Evolutionary conservation across 2,888 invertebrate genomes (phyloP).

Genomic region (Drosophila algonquin): DNA sequence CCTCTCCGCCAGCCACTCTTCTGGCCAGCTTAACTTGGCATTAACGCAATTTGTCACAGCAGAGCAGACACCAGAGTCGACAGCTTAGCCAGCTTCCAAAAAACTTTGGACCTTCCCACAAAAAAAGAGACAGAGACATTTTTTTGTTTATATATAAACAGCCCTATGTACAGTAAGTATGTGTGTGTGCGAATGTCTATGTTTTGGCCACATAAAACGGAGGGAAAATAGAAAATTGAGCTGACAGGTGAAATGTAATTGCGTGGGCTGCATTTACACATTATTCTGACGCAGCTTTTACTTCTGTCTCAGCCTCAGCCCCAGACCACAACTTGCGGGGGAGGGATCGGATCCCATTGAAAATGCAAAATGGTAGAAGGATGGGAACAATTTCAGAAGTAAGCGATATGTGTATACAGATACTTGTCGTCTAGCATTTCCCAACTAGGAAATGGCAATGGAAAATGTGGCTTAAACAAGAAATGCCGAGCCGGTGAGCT

Average conservation of each 20-base stretch:
- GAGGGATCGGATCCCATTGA: no score
- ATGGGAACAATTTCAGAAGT: conserved; percentile 49
- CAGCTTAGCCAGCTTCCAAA: conserved; percentile 44
- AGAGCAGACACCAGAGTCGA: conserved; percentile 44
- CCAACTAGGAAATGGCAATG: conserved; percentile 35
- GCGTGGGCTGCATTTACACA: conserved; percentile 45
- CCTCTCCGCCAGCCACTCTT: conserved; percentile 2
- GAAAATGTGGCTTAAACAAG: conserved; percentile 27
- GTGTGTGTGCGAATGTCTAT: conserved; percentile 9
- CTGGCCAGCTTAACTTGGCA: conserved; percentile 70
- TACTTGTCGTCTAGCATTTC: conserved; percentile 4
- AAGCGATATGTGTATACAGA: conserved; percentile 15
- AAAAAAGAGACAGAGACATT: conserved; percentile 14
- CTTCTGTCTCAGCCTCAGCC: conserved; percentile 19
- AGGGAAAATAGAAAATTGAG: conserved; percentile 50
- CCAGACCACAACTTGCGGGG: conserved; percentile 24
- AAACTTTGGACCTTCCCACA: conserved; percentile 14
- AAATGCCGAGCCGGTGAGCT: conserved; percentile 18
- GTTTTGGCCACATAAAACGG: not conserved
- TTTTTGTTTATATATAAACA: conserved; percentile 11
- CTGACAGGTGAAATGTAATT: conserved; percentile 70
- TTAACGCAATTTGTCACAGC: conserved; percentile 75
- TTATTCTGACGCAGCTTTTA: conserved; percentile 27
- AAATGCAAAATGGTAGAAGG: conserved; percentile 48
- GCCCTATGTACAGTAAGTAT: not conserved